phyloP scores from a whole-genome alignment of 1,140 invertebrate species.

The Pachypsylla venusta region DNA sequence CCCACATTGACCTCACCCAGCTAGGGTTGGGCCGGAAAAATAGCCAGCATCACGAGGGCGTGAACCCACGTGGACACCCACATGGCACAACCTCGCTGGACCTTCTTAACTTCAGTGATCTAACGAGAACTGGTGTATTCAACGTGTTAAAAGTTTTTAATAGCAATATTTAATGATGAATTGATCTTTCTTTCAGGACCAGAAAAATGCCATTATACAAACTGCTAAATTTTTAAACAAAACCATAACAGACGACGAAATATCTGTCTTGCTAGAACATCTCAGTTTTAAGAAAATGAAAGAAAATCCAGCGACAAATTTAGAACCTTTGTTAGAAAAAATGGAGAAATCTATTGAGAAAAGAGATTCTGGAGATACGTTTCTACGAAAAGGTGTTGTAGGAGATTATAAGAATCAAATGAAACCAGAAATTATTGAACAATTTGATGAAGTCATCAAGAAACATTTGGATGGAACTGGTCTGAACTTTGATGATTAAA shows the following conservation, averaged over 20 bases:
- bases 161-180: too few relatives aligned
- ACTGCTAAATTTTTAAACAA: constrained; percentile 54
- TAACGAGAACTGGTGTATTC: too few relatives aligned
- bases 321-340: constrained; percentile 36
- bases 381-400: constrained; percentile 58
- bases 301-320: constrained; percentile 53
- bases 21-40: too few relatives aligned
- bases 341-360: constrained; percentile 34
- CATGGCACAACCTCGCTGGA: too few relatives aligned
- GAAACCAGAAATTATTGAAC: constrained; percentile 44
- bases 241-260: constrained; percentile 34
- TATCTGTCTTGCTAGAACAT: constrained; percentile 40
- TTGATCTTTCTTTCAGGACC: constrained; percentile 12
- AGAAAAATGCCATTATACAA: constrained; percentile 38
- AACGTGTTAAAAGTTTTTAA: too few relatives aligned
- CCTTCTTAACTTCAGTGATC: too few relatives aligned
- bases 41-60: too few relatives aligned
- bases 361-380: constrained; percentile 38
- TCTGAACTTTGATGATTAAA: constrained; percentile 37
- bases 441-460: constrained; percentile 58
- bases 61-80: too few relatives aligned
- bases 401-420: constrained; percentile 76
- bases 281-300: constrained; percentile 45
- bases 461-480: constrained; percentile 45
- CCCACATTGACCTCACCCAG: too few relatives aligned